phyloP scores from a whole-genome alignment of 2,113 vertebrate genomes.

The Platichthys flesus region DNA sequence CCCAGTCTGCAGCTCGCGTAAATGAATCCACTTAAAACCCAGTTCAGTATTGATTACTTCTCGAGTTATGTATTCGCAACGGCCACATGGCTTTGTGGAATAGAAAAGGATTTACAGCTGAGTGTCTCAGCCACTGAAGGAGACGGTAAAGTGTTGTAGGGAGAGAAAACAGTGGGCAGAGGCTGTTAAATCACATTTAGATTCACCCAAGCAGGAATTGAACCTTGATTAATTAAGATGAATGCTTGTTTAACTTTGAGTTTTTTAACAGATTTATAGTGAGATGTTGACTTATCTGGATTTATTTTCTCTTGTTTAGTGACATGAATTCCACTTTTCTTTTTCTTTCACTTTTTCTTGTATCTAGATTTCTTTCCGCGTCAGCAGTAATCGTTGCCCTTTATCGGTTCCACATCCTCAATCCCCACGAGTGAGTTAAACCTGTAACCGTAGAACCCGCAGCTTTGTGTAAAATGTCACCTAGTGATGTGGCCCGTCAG shows the following conservation, averaged over 20 bases:
- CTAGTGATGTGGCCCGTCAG: slow-evolving; percentile 13
- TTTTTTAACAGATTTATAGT: too few species aligned
- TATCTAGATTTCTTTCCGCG: not conserved
- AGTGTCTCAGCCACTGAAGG: not conserved
- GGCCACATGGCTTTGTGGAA: slow-evolving; percentile 6
- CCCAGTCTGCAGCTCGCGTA: slow-evolving; percentile 32
- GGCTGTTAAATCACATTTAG: slow-evolving; percentile 6
- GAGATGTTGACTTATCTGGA: too few species aligned
- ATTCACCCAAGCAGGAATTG: slow-evolving; percentile 2
- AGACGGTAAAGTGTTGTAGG: not conserved
- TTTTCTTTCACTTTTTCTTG: not conserved
- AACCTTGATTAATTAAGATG: not conserved
- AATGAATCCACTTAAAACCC: slow-evolving; percentile 37
- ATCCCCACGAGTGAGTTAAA: not conserved
- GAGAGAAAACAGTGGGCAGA: not conserved
- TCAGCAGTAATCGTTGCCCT: not conserved
- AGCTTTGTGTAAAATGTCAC: slow-evolving; percentile 27
- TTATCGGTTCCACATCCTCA: slow-evolving; percentile 9
- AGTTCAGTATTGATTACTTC: slow-evolving; percentile 53
- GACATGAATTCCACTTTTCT: too few species aligned
- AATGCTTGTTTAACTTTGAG: not conserved
- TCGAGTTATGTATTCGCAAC: slow-evolving; percentile 26
- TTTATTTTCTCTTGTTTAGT: too few species aligned
- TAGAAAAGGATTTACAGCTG: slow-evolving; percentile 27
- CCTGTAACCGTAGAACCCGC: slow-evolving; percentile 12